Percentiles rank a stretch among this genome's conserved stretches.
Evolutionary conservation across 2,113 vertebrate species (phyloP).

Genomic region (Scolopax mira): DNA sequence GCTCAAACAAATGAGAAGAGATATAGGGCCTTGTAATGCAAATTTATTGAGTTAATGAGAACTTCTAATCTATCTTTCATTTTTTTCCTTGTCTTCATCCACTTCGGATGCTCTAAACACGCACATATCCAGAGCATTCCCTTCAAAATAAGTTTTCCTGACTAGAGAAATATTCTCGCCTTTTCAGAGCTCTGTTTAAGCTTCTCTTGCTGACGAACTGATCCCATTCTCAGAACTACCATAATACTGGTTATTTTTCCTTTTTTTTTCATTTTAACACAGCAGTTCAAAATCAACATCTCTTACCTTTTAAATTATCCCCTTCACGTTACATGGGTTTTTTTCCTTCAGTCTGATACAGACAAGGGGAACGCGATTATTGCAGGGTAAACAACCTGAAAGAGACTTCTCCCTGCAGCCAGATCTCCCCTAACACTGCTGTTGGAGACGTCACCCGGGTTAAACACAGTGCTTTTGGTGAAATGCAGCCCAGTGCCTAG

Average conservation of each 20-base stretch:
- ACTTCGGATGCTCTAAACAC: neutral
- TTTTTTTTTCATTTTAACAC: neutral
- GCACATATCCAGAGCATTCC: neutral
- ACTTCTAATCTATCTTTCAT: no score
- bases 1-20: neutral
- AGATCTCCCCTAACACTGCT: neutral
- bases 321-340: no score
- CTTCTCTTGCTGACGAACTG: neutral
- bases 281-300: neutral
- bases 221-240: neutral
- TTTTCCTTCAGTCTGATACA: neutral
- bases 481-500: rapidly evolving
- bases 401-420: neutral
- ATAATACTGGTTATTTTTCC: neutral
- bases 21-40: neutral
- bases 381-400: neutral
- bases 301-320: neutral
- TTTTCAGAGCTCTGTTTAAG: neutral
- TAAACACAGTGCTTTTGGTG: rapidly evolving
- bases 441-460: rapidly evolving
- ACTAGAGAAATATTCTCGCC: neutral
- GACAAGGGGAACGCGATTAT: neutral
- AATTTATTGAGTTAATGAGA: neutral
- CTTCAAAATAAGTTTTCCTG: neutral
- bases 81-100: neutral